These are phyloP conservation scores for Phaetusa simplex DNA, from an alignment of 2,113 vertebrate species.

Conservation along the genomic window DNA sequence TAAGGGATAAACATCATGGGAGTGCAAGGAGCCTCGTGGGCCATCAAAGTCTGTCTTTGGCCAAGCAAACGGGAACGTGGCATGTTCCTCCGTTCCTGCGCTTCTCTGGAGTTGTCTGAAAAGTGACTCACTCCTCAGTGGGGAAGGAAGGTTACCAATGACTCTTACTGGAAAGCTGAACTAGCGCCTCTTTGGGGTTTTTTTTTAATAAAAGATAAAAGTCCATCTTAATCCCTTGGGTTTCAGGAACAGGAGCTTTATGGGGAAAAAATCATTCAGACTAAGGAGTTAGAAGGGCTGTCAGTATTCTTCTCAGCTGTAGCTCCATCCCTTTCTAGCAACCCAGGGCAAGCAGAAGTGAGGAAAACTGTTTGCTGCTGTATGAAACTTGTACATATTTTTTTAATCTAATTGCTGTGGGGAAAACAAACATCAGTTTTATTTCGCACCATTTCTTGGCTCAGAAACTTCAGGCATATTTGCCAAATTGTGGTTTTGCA, in stretches of 20 bases:
- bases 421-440: conserved; percentile 65
- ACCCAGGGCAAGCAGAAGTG: conserved; percentile 33
- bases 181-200: background rate
- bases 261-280: background rate
- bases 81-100: background rate
- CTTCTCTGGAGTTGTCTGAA: background rate
- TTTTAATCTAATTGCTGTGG: conserved; percentile 61
- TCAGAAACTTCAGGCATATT: background rate
- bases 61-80: background rate
- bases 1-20: background rate
- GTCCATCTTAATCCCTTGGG: background rate
- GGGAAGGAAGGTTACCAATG: background rate
- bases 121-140: conserved; percentile 33
- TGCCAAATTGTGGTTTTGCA: conserved; percentile 60
- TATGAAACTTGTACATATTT: conserved; percentile 57
- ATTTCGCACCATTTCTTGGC: conserved; percentile 68
- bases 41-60: background rate
- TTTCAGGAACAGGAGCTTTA: conserved; percentile 5
- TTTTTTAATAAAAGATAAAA: background rate
- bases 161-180: conserved; percentile 37
- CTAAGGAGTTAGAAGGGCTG: background rate
- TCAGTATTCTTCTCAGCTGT: conserved; percentile 2
- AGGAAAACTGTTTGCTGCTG: conserved; percentile 53
- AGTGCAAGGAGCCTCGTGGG: background rate
- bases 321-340: conserved; percentile 49